A percentile compares a stretch with the other conserved stretches of the same genome.
Conservation (phyloP, 2,113 vertebrate species). For the Eptatretus burgeri region DNA sequence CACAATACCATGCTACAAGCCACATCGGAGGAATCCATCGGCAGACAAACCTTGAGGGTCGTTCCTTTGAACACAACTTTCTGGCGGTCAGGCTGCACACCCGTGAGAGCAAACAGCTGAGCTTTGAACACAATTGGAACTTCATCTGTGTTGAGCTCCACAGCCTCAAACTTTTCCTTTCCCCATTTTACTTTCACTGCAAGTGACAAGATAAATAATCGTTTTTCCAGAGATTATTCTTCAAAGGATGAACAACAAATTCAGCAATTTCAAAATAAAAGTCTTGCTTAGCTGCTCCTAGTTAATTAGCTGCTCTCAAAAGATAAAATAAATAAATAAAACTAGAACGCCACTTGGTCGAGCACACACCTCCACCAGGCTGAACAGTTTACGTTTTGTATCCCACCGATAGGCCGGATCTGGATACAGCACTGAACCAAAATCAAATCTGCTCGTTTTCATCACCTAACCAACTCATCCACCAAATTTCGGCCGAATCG, state of each 20-base stretch:
- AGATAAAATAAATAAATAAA: neutral
- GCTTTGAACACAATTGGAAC: conserved; percentile 97
- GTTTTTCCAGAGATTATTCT: neutral
- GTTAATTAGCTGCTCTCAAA: neutral
- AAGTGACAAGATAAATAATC: neutral
- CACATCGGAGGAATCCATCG: no score
- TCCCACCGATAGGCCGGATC: no score
- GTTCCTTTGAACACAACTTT: conserved; percentile 98
- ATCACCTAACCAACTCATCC: no score
- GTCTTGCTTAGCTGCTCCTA: neutral
- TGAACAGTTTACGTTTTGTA: neutral
- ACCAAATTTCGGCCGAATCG: no score
- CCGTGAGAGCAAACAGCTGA: conserved; percentile 75
- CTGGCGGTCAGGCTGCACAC: conserved; percentile 83
- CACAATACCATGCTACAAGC: no score
- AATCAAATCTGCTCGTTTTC: no score
- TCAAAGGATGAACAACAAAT: neutral
- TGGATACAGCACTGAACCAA: no score
- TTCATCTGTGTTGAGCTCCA: conserved; percentile 88
- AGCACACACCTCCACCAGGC: neutral
- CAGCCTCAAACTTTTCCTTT: conserved; percentile 87
- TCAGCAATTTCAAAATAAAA: neutral
- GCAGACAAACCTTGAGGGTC: conserved; percentile 50
- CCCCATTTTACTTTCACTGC: conserved; percentile 98
- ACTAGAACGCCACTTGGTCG: neutral